Conservation (phyloP, 2,888 invertebrate genomes). For the Ectemnius continuus region DNA sequence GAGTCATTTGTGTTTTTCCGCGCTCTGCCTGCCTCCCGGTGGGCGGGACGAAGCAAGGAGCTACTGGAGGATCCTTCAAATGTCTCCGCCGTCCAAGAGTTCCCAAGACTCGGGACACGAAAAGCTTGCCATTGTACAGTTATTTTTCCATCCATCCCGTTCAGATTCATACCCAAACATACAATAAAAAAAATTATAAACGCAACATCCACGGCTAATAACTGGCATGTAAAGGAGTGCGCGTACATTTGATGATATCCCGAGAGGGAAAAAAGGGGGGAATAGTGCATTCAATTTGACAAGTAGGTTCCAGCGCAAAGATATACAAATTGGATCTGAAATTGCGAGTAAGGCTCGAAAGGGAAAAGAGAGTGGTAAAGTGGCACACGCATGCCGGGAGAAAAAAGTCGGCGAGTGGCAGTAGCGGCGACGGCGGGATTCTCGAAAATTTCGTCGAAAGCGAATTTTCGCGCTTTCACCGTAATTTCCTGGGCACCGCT, state of each 20-base stretch:
- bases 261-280: neutral
- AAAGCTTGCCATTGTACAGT: no score
- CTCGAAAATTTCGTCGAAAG: constrained; percentile 65
- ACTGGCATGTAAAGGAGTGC: neutral
- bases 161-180: no score
- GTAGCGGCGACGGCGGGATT: constrained; percentile 47
- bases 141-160: no score
- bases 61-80: neutral
- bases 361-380: constrained; percentile 32
- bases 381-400: neutral
- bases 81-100: no score
- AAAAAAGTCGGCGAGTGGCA: constrained; percentile 44
- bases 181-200: no score
- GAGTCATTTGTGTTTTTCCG: constrained; percentile 12
- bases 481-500: constrained; percentile 63
- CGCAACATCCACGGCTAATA: no score
- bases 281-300: constrained; percentile 25
- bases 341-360: constrained; percentile 53
- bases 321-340: constrained; percentile 61
- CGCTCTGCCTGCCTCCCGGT: no score
- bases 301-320: constrained; percentile 45
- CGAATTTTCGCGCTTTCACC: constrained; percentile 68
- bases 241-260: constrained; percentile 1
- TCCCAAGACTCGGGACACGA: no score
- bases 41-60: neutral